phyloP scores from a whole-genome alignment of 1,140 invertebrate genomes.

The Neoseiulus cucumeris region DNA sequence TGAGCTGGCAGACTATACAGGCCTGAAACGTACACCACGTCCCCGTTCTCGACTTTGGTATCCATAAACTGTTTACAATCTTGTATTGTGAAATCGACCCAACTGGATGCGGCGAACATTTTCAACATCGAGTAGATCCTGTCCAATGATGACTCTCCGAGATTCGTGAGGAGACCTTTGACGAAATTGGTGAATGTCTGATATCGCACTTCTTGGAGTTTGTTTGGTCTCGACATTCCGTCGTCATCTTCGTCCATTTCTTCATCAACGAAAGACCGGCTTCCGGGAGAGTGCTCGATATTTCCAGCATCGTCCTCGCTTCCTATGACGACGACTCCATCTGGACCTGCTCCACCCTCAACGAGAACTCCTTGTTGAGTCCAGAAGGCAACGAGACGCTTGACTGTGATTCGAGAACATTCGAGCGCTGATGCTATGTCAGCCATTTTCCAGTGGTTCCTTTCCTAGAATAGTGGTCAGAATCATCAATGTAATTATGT shows the following conservation, averaged over 20 bases:
- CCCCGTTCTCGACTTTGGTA: slow-evolving; percentile 71
- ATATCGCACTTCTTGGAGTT: background rate
- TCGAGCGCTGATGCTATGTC: slow-evolving; percentile 52
- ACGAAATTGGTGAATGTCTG: slow-evolving; percentile 87
- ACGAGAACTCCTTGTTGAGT: slow-evolving; percentile 50
- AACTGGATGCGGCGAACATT: slow-evolving; percentile 71
- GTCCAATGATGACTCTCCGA: slow-evolving; percentile 75
- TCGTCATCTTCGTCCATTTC: slow-evolving; percentile 63
- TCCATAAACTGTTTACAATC: slow-evolving; percentile 75
- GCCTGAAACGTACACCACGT: slow-evolving; percentile 58
- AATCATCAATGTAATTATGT: slow-evolving; percentile 12
- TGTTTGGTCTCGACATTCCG: slow-evolving; percentile 18
- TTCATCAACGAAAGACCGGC: slow-evolving; percentile 26
- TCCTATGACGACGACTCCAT: slow-evolving; percentile 27
- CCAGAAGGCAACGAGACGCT: slow-evolving; percentile 69
- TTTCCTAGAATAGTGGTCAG: slow-evolving; percentile 32
- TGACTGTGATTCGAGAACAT: slow-evolving; percentile 3
- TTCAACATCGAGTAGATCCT: slow-evolving; percentile 90
- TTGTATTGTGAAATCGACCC: slow-evolving; percentile 60
- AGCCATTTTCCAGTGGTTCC: slow-evolving; percentile 68
- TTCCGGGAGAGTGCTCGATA: slow-evolving; percentile 11
- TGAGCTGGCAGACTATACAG: slow-evolving; percentile 46
- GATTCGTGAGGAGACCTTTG: slow-evolving; percentile 84
- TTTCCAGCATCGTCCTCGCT: background rate
- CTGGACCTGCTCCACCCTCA: slow-evolving; percentile 51